A percentile compares a stretch with the other conserved stretches of the same genome.
Evolutionary conservation across 2,797 vertebrate genomes (phyloP).

Genomic region (Lerista edwardsae): DNA sequence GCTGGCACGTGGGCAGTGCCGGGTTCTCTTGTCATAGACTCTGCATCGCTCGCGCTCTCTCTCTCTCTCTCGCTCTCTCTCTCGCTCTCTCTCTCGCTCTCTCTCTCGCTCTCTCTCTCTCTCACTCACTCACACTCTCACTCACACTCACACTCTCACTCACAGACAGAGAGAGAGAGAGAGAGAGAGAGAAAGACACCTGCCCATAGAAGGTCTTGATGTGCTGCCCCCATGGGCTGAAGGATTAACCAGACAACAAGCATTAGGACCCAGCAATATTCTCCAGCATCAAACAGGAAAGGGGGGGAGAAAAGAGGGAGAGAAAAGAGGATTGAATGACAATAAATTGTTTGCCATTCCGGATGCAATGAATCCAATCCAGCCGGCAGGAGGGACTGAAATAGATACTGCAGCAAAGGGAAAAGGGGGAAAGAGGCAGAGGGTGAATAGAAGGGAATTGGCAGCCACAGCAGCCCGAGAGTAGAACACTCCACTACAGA

Average conservation of each 20-base stretch:
- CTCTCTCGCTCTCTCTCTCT: too few relatives aligned
- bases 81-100: too few relatives aligned
- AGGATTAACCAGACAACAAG: slow-evolving; percentile 30
- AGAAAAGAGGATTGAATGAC: slow-evolving; percentile 82
- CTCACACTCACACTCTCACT: too few relatives aligned
- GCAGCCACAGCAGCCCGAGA: slow-evolving; percentile 16
- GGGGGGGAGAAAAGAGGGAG: not conserved
- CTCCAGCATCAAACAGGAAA: slow-evolving; percentile 61
- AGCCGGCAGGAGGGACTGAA: slow-evolving; percentile 84
- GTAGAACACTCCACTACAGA: slow-evolving; percentile 45
- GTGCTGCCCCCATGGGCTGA: not conserved
- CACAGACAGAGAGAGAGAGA: too few relatives aligned
- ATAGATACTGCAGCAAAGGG: slow-evolving; percentile 83
- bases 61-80: too few relatives aligned
- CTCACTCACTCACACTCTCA: too few relatives aligned
- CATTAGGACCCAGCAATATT: slow-evolving; percentile 79
- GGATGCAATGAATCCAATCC: slow-evolving; percentile 84
- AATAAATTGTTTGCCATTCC: slow-evolving; percentile 86
- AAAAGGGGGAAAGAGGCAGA: slow-evolving; percentile 39
- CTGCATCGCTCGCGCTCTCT: not conserved
- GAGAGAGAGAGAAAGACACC: too few relatives aligned
- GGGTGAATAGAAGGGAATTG: slow-evolving; percentile 53
- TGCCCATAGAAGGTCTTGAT: not conserved
- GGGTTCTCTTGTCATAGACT: not conserved
- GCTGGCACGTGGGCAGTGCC: not conserved